Percentiles rank a stretch among this genome's conserved stretches.
These are phyloP conservation scores for Tryphoninae sp. DNA, from an alignment of 2,888 invertebrate genomes.

Conservation along the genomic window DNA sequence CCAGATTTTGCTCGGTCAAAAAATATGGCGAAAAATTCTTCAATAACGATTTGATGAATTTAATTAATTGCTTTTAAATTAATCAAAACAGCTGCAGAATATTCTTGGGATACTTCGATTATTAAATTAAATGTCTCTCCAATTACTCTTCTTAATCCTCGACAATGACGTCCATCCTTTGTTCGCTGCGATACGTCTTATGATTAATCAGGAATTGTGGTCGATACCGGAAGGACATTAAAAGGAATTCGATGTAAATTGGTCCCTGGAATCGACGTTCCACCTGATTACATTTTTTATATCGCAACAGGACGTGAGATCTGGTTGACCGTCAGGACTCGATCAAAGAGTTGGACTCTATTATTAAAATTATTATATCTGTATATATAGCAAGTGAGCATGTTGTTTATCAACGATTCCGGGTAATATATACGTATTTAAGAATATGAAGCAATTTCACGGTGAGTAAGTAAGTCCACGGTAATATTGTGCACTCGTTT, in stretches of 20 bases:
- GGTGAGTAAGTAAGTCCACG: neutral
- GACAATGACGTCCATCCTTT: too few species aligned
- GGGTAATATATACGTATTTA: slow-evolving; percentile 8
- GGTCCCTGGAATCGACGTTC: slow-evolving; percentile 13
- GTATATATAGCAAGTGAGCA: neutral
- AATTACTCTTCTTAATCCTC: neutral
- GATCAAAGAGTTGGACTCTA: slow-evolving; percentile 23
- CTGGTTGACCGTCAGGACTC: slow-evolving; percentile 49
- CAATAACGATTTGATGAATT: neutral
- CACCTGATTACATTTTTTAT: slow-evolving; percentile 21
- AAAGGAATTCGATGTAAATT: slow-evolving; percentile 14
- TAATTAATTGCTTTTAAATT: too few species aligned
- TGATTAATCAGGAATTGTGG: neutral
- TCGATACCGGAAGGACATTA: slow-evolving; percentile 3
- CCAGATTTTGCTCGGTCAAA: slow-evolving; percentile 15
- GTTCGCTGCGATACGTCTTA: too few species aligned
- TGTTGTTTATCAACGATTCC: slow-evolving; percentile 32
- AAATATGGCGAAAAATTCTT: neutral
- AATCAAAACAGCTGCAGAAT: too few species aligned
- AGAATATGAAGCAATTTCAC: neutral
- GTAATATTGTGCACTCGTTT: slow-evolving; percentile 13
- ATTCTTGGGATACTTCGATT: neutral
- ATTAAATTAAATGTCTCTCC: neutral
- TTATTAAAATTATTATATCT: slow-evolving; percentile 23
- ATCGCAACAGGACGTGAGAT: slow-evolving; percentile 35